A percentile compares a stretch with the other conserved stretches of the same genome.
These are phyloP conservation scores for Microcaecilia unicolor DNA, from an alignment of 2,797 vertebrate genomes.

Conservation along the genomic window DNA sequence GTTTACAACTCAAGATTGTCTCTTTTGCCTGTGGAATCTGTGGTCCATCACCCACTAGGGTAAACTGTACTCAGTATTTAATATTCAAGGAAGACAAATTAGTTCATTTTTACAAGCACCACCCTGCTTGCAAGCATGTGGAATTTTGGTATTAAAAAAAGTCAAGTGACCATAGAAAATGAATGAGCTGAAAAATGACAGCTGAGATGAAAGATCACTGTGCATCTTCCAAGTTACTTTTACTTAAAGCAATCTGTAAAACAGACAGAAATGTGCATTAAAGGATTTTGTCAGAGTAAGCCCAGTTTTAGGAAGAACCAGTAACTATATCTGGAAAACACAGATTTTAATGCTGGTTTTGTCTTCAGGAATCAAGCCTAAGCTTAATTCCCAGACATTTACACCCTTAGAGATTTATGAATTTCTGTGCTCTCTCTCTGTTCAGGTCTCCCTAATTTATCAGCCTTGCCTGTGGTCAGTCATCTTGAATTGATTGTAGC, in stretches of 20 bases:
- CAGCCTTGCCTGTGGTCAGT: conserved; percentile 6
- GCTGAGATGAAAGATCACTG: conserved; percentile 37
- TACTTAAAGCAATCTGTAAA: conserved; percentile 45
- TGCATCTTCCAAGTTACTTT: conserved; percentile 32
- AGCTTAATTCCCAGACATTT: conserved; percentile 35
- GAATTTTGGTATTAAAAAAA: conserved; percentile 30
- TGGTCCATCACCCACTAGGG: too few species aligned
- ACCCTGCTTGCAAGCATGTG: conserved; percentile 31
- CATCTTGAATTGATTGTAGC: conserved; percentile 8
- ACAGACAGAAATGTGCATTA: conserved; percentile 49
- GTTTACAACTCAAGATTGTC: too few species aligned
- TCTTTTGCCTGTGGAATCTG: too few species aligned
- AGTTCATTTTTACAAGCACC: conserved; percentile 29
- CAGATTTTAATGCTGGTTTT: conserved; percentile 44
- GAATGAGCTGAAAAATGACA: conserved; percentile 28
- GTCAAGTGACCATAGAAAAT: conserved; percentile 25
- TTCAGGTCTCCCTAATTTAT: too few species aligned
- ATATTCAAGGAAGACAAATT: conserved; percentile 29
- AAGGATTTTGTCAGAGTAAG: conserved; percentile 40
- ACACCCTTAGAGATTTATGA: conserved; percentile 20
- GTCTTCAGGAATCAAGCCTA: conserved; percentile 36
- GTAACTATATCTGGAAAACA: conserved; percentile 29
- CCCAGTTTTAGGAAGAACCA: conserved; percentile 41
- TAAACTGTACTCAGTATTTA: conserved; percentile 6
- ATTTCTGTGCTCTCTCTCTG: conserved; percentile 23